These are phyloP conservation scores for Diaphora mendica DNA, from an alignment of 2,888 invertebrate species.

Conservation along the genomic window DNA sequence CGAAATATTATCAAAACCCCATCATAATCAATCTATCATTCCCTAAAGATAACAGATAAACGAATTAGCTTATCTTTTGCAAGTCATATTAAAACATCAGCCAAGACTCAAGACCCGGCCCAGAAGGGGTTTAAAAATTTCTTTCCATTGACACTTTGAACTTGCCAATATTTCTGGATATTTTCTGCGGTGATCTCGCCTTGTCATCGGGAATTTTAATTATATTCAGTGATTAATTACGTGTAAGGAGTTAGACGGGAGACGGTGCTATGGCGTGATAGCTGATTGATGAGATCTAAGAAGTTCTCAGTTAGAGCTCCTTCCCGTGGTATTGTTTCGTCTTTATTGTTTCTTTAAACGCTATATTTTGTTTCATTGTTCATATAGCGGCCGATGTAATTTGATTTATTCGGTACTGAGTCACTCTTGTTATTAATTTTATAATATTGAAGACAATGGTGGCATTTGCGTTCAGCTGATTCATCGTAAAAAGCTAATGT, in stretches of 20 bases:
- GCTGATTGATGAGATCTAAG: constrained; percentile 81
- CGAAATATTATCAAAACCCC: constrained; percentile 31
- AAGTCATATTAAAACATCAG: constrained; percentile 52
- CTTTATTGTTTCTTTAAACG: constrained; percentile 83
- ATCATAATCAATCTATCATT: constrained; percentile 40
- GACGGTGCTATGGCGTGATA: constrained; percentile 60
- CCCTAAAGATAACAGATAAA: constrained; percentile 39
- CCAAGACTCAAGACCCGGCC: constrained; percentile 35
- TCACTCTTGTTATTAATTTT: constrained; percentile 82
- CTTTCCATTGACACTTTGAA: constrained; percentile 50
- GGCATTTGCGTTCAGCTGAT: constrained; percentile 64
- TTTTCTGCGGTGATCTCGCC: constrained; percentile 71
- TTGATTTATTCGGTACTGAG: constrained; percentile 78
- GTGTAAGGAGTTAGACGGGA: constrained; percentile 74
- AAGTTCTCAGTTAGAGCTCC: constrained; percentile 70
- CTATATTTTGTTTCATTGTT: constrained; percentile 80
- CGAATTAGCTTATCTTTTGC: constrained; percentile 47
- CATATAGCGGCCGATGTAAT: constrained; percentile 74
- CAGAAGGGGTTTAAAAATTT: constrained; percentile 61
- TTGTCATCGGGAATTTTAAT: constrained; percentile 85
- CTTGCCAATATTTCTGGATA: constrained; percentile 59
- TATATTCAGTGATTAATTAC: constrained; percentile 85
- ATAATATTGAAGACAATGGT: constrained; percentile 71
- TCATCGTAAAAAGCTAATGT: constrained; percentile 62
- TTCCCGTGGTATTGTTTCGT: constrained; percentile 74